Base-by-base conservation (phyloP, 2,888 invertebrate species). In the Xylophagus ater region DNA sequence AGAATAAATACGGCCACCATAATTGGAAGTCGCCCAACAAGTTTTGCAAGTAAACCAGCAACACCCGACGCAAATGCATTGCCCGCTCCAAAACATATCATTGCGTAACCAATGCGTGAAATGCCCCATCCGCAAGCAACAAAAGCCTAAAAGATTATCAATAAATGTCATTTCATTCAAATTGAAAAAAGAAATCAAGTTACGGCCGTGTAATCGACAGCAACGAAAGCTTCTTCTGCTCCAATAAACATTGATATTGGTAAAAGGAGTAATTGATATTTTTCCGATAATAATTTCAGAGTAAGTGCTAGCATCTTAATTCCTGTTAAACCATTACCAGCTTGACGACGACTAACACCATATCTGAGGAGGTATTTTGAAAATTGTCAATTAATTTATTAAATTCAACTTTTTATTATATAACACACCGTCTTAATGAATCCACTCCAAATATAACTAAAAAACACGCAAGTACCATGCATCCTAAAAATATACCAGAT, bases 211-310 rank as follows among this genome's bases (percentile, higher is more conserved):
- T 76, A 85, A 57, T 84, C 84, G 21, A 89, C 90, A 0, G 84
- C 82, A 55, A 90, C 73, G 58, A 90, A 93, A 0, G 90, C 92
- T 62, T 93, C 92, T 56, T 93, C 92, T 18, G 92, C 77, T 0
- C 94, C 93, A 48, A 90, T 89, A 65, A 92, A 94, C 51, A 92
- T 80, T 1, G 90, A 93, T 28, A 94, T 79, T 0, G 93, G 93
- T 39, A 93, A 67, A 48, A 94, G 71, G 20, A 94, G 67, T 45
- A 90, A 64, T 64, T 90, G 90, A 55, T 83, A 80, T 19, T 77
- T 78, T 58, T 86, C 77, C 19, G 73, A 68, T 37, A 89, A 65
- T 51, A 92, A 81, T 41, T 76, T 75, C 31, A 87, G 59, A 1
- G 92, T 92, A 5, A 86, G 84, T 0, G 80, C 73, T 34, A 87